Conservation (phyloP, 1,140 invertebrate genomes). For the Drosophila lini region DNA sequence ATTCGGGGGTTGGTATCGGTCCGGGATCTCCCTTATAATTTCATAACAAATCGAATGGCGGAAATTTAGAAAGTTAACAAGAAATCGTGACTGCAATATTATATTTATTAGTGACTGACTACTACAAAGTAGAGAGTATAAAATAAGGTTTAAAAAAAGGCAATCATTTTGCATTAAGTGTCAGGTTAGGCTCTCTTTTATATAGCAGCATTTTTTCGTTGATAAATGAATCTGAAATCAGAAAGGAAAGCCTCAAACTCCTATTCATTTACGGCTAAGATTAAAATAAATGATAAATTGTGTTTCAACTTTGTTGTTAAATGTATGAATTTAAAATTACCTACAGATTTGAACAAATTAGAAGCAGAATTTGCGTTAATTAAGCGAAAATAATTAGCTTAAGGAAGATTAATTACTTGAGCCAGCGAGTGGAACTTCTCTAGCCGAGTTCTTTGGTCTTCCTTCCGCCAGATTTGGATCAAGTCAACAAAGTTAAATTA, state of each 20-base stretch:
- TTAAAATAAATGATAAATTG: background rate
- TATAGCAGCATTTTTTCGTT: background rate
- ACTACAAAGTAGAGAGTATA: background rate
- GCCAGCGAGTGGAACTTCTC: background rate
- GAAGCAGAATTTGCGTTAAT: background rate
- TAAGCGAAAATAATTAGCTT: background rate
- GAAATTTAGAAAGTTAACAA: slow-evolving; percentile 18
- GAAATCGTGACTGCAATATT: slow-evolving; percentile 23
- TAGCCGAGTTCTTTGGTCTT: slow-evolving; percentile 1
- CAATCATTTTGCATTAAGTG: background rate
- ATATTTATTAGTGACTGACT: slow-evolving; percentile 10
- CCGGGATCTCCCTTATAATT: slow-evolving; percentile 12
- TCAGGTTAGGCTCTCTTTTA: background rate
- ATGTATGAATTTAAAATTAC: background rate
- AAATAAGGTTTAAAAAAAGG: background rate
- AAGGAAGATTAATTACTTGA: slow-evolving; percentile 6
- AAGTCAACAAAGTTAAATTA: slow-evolving; percentile 14
- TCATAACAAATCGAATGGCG: slow-evolving; percentile 10
- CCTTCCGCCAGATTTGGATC: slow-evolving; percentile 7
- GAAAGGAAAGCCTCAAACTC: background rate
- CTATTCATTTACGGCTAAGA: background rate
- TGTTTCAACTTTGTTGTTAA: background rate
- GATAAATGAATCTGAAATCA: background rate
- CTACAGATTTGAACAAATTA: background rate
- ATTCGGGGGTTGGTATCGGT: slow-evolving; percentile 12